Percentiles rank a stretch among this genome's conserved stretches.
phyloP scores from a whole-genome alignment of 2,113 vertebrate genomes.

The Stomatorhinus ivindoensis region DNA sequence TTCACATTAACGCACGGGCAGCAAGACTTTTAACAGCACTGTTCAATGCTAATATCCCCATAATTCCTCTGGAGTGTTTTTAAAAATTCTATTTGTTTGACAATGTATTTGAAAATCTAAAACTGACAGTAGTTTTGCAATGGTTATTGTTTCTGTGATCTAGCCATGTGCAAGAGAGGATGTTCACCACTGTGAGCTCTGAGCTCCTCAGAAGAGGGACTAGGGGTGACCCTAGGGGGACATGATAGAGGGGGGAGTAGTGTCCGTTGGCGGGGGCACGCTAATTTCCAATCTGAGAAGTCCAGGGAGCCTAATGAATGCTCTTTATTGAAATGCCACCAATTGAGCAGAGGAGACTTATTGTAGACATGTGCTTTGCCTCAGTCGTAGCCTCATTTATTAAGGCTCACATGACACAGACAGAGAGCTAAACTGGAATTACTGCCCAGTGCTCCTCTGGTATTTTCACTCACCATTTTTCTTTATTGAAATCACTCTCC shows the following conservation, averaged over 20 bases:
- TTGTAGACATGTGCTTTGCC: constrained; percentile 10
- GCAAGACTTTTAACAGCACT: neutral
- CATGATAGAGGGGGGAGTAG: constrained; percentile 21
- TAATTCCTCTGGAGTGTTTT: neutral
- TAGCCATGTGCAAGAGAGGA: neutral
- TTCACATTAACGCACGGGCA: neutral
- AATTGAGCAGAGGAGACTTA: constrained; percentile 30
- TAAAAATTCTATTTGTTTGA: too few relatives aligned
- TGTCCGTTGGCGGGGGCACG: neutral
- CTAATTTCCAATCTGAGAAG: constrained; percentile 19
- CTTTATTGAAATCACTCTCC: constrained; percentile 23
- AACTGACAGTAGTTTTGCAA: neutral
- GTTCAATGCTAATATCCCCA: neutral
- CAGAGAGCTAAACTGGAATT: constrained; percentile 27
- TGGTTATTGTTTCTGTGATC: neutral
- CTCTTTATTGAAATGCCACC: constrained; percentile 42
- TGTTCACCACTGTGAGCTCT: neutral
- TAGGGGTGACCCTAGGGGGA: neutral
- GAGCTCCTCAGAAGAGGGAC: constrained; percentile 21
- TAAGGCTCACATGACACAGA: constrained; percentile 21
- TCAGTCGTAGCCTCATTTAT: constrained; percentile 19
- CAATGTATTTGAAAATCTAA: neutral
- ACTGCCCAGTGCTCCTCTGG: constrained; percentile 25
- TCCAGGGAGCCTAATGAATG: constrained; percentile 34
- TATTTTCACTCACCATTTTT: constrained; percentile 19